phyloP scores from a whole-genome alignment of 2,888 invertebrate genomes.

The Drosophila mercatorum region DNA sequence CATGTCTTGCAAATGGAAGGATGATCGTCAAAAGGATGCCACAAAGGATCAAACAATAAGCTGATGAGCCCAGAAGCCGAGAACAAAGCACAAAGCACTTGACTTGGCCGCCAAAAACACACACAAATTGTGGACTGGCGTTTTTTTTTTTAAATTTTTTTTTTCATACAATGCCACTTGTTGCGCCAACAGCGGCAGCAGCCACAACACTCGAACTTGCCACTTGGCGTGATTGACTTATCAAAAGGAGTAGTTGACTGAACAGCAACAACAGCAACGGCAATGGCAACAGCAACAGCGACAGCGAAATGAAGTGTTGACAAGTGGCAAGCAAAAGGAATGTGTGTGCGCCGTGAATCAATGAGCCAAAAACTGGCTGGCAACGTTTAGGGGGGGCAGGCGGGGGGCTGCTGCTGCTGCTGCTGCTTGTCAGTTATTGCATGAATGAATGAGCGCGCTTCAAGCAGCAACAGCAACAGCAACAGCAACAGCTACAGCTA shows the following conservation, averaged over 20 bases:
- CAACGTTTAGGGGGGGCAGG: conserved; percentile 1
- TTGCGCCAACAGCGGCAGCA: conserved; percentile 35
- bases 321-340: conserved; percentile 78
- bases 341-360: conserved; percentile 78
- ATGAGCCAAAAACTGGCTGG: conserved; percentile 66
- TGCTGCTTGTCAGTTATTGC: conserved; percentile 38
- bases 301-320: conserved; percentile 73
- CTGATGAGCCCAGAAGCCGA: conserved; percentile 30
- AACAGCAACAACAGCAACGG: conserved; percentile 36
- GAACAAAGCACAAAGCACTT: conserved; percentile 44
- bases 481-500: conserved; percentile 20
- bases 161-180: conserved; percentile 50
- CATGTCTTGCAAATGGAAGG: conserved; percentile 66
- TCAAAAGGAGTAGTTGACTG: conserved; percentile 73
- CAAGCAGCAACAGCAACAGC: conserved; percentile 44
- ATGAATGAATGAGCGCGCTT: conserved; percentile 72
- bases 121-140: conserved; percentile 24
- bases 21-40: conserved; percentile 55
- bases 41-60: conserved; percentile 71
- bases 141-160: neutral
- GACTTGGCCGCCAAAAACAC: conserved; percentile 27
- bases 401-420: conserved; percentile 9
- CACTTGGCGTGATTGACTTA: conserved; percentile 80
- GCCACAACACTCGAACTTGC: conserved; percentile 74
- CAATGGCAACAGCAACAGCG: conserved; percentile 32